phyloP scores from a whole-genome alignment of 2,113 vertebrate species.

The Acanthisitta chloris region DNA sequence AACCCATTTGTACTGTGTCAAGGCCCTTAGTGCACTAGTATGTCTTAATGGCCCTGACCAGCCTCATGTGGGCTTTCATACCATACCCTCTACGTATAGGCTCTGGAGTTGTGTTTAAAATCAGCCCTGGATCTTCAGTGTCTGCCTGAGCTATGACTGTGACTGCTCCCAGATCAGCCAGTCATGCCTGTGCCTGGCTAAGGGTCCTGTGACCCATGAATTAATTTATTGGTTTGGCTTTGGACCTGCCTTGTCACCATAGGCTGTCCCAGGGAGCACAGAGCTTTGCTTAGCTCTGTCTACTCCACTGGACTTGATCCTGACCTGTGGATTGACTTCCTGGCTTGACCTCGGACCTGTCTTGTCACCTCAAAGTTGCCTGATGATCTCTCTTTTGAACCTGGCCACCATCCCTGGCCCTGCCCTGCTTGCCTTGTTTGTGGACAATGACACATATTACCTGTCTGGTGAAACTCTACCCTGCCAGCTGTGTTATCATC shows the following conservation, averaged over 20 bases:
- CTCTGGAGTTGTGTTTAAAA: background rate
- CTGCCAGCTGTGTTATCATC: background rate
- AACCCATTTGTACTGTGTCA: background rate
- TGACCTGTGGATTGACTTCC: background rate
- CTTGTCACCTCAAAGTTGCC: background rate
- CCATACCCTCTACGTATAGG: background rate
- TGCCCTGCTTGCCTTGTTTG: background rate
- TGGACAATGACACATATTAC: background rate
- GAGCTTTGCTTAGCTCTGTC: background rate
- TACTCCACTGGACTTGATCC: background rate
- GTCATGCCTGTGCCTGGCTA: background rate
- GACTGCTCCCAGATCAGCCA: background rate
- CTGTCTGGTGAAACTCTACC: background rate
- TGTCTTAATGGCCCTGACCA: background rate
- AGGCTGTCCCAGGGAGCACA: background rate
- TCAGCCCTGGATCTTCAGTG: background rate
- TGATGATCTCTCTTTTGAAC: background rate
- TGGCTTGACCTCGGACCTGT: background rate
- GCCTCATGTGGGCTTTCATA: background rate
- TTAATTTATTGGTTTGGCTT: background rate
- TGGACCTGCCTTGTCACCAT: background rate
- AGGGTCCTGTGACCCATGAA: fast-evolving
- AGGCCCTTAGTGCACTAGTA: background rate
- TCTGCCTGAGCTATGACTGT: background rate
- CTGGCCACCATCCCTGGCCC: background rate